Evolutionary conservation across 2,797 vertebrate genomes (phyloP).

Genomic region (Schizothorax lantsangensis): DNA sequence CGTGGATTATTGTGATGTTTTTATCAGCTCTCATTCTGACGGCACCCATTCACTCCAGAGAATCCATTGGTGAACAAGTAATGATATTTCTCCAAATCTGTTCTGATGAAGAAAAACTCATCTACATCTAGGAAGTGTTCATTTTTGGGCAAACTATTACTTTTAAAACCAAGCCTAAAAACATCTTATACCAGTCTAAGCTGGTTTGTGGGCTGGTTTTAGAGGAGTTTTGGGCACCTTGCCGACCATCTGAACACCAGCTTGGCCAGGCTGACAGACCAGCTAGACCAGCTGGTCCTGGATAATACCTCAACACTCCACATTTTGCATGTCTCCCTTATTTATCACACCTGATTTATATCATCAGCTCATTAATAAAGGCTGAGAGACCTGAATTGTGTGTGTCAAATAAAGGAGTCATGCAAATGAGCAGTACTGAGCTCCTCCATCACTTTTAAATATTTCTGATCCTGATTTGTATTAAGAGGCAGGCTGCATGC

Average conservation of each 20-base stretch:
- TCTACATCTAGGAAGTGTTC: background rate
- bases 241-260: background rate
- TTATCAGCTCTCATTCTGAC: background rate
- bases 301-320: background rate
- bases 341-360: slow-evolving; percentile 12
- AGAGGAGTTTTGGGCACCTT: background rate
- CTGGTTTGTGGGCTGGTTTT: background rate
- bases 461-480: background rate
- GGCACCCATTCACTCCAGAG: background rate
- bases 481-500: background rate
- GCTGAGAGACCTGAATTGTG: background rate
- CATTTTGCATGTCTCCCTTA: background rate
- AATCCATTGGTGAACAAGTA: background rate
- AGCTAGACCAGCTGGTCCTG: background rate
- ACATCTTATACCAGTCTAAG: background rate
- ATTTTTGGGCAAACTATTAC: background rate
- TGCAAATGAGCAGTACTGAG: background rate
- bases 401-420: background rate
- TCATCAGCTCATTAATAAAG: background rate
- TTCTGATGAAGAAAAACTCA: background rate
- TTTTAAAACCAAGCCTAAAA: background rate
- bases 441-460: background rate
- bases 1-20: background rate
- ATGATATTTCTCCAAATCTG: background rate
- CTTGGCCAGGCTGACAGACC: slow-evolving; percentile 6